Evolutionary conservation across 2,113 vertebrate genomes (phyloP).

Genomic region (Microtus richardsoni): DNA sequence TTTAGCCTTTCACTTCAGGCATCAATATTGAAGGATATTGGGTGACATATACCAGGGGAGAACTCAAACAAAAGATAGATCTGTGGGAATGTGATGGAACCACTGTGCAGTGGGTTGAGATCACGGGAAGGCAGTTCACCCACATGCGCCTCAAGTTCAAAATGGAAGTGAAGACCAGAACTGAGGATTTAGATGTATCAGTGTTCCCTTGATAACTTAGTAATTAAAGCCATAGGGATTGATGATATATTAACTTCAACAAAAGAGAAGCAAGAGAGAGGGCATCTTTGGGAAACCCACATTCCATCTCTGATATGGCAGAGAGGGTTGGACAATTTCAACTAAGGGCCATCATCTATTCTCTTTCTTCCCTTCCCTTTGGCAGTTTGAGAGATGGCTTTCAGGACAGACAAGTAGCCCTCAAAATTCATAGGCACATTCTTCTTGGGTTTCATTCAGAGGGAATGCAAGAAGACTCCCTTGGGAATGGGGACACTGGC

Average conservation of each 20-base stretch:
- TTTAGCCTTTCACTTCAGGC: neutral
- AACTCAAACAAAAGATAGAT: neutral
- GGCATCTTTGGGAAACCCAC: neutral
- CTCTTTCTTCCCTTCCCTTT: neutral
- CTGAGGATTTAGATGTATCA: neutral
- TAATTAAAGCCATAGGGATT: neutral
- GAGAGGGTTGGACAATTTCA: too few species aligned
- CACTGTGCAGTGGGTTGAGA: neutral
- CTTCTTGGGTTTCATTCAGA: neutral
- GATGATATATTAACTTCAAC: neutral
- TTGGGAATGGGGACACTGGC: neutral
- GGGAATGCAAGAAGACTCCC: neutral
- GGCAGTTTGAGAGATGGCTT: neutral
- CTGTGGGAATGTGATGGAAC: neutral
- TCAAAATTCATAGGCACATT: neutral
- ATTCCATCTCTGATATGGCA: rapidly evolving
- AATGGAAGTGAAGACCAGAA: neutral
- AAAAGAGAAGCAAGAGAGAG: neutral
- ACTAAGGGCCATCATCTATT: neutral
- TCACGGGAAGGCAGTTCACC: neutral
- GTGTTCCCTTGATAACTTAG: neutral
- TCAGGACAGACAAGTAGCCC: neutral
- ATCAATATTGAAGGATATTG: neutral
- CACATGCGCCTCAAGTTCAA: neutral
- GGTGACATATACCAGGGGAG: neutral